phyloP scores from a whole-genome alignment of 2,888 invertebrate species.

The Andrena camellia region DNA sequence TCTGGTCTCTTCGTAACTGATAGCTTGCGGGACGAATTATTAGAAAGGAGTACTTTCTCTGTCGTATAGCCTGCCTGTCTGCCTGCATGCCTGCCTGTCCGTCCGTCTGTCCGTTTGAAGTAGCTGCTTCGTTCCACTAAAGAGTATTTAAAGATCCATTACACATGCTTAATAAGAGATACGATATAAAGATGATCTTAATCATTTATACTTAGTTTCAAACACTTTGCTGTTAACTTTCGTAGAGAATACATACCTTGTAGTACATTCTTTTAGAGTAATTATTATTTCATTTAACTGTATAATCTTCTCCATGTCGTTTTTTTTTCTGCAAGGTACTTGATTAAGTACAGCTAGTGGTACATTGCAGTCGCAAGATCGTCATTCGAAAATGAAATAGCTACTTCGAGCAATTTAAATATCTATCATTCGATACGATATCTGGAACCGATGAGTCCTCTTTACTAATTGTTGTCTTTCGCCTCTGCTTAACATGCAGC shows the following conservation, averaged over 20 bases:
- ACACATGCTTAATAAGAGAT: neutral
- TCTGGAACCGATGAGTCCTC: conserved; percentile 60
- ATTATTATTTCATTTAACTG: no score
- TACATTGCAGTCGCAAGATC: neutral
- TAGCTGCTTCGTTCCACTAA: conserved; percentile 63
- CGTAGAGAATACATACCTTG: no score
- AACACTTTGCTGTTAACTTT: no score
- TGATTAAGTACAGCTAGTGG: neutral
- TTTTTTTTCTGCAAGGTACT: no score
- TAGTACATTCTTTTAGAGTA: no score
- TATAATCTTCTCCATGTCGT: neutral
- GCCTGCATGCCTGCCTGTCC: conserved; percentile 73
- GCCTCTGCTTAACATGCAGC: conserved; percentile 85
- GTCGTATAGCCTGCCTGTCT: conserved; percentile 70
- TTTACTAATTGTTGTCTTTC: conserved; percentile 83
- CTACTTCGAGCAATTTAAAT: conserved; percentile 55
- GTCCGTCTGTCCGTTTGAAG: conserved; percentile 77
- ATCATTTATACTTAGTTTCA: neutral
- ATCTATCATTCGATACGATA: conserved; percentile 49
- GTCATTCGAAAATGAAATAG: conserved; percentile 46
- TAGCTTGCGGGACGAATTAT: conserved; percentile 37
- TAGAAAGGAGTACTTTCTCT: conserved; percentile 54
- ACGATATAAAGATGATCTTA: neutral
- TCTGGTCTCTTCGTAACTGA: conserved; percentile 34
- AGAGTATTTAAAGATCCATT: conserved; percentile 2